Evolutionary conservation across 1,140 invertebrate species (phyloP).

Genomic region (Achatina immaculata): DNA sequence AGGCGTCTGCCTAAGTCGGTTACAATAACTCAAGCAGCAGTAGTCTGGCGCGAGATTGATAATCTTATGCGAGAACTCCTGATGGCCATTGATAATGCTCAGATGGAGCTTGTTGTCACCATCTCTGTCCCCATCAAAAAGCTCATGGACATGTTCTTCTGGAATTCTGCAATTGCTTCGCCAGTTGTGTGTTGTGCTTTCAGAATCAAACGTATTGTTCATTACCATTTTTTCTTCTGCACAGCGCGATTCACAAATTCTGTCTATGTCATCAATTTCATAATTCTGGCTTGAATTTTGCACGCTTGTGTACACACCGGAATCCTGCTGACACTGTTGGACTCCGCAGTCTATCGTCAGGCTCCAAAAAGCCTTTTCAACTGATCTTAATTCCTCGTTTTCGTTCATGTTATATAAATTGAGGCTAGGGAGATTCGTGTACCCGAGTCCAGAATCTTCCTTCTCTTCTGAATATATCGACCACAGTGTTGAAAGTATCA

Average conservation of each 20-base stretch:
- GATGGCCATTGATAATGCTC: constrained; percentile 18
- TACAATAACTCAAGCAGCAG: constrained; percentile 32
- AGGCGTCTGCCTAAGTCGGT: constrained; percentile 72
- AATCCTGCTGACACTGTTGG: neutral
- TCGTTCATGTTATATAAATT: neutral
- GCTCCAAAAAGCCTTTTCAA: neutral
- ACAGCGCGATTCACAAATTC: neutral
- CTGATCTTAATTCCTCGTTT: neutral
- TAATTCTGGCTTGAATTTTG: neutral
- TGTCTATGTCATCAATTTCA: neutral
- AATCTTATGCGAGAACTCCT: neutral
- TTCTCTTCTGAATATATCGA: neutral
- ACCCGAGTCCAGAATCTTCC: neutral
- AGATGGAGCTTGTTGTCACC: constrained; percentile 25
- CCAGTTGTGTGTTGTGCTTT: neutral
- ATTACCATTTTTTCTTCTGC: neutral
- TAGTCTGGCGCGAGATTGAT: constrained; percentile 33
- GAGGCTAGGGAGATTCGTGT: neutral
- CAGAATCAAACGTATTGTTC: neutral
- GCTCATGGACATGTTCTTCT: neutral
- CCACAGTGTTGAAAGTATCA: neutral
- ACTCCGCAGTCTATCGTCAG: neutral
- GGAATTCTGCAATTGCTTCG: neutral
- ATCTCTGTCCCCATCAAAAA: constrained; percentile 27
- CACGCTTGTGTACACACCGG: neutral